Evolutionary conservation across 1,140 invertebrate species (phyloP).

Genomic region (Drosophila novamexicana): DNA sequence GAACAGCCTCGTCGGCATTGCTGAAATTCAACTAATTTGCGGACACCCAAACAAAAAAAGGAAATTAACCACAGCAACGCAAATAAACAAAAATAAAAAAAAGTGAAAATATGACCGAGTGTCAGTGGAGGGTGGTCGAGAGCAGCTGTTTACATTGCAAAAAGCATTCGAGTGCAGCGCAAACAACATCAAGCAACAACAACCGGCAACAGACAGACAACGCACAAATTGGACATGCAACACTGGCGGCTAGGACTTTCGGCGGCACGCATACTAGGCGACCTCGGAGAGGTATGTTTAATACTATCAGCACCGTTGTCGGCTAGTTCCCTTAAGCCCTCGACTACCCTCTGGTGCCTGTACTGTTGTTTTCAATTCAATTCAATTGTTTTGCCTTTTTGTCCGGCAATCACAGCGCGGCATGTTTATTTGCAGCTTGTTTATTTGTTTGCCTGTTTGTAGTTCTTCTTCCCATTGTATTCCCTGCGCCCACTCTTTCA

Average conservation of each 20-base stretch:
- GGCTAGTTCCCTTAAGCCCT: slow-evolving; percentile 8
- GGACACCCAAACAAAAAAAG: slow-evolving; percentile 46
- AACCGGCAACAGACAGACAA: slow-evolving; percentile 26
- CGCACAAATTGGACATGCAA: slow-evolving; percentile 61
- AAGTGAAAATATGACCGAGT: slow-evolving; percentile 66
- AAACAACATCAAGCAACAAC: slow-evolving; percentile 64
- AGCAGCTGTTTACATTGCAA: slow-evolving; percentile 78
- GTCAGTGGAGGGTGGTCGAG: slow-evolving; percentile 12
- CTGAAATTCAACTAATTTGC: slow-evolving; percentile 75
- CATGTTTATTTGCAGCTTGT: slow-evolving; percentile 66
- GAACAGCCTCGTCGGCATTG: slow-evolving; percentile 46
- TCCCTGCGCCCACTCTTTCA: slow-evolving; percentile 10
- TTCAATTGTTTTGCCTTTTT: slow-evolving; percentile 81
- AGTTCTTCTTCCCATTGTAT: slow-evolving; percentile 18
- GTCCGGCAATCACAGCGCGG: slow-evolving; percentile 71
- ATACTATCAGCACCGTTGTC: slow-evolving; percentile 77
- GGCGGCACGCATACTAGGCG: slow-evolving; percentile 67
- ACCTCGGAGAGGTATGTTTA: slow-evolving; percentile 68
- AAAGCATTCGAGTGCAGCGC: slow-evolving; percentile 79
- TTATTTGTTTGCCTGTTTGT: slow-evolving; percentile 69
- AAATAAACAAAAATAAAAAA: slow-evolving; percentile 64
- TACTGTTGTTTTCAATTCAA: slow-evolving; percentile 66
- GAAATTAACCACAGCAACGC: slow-evolving; percentile 73
- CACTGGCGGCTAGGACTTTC: slow-evolving; percentile 24
- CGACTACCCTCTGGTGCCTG: background rate